Evolutionary conservation across 2,113 vertebrate genomes (phyloP).

Genomic region (Vulpes vulpes): DNA sequence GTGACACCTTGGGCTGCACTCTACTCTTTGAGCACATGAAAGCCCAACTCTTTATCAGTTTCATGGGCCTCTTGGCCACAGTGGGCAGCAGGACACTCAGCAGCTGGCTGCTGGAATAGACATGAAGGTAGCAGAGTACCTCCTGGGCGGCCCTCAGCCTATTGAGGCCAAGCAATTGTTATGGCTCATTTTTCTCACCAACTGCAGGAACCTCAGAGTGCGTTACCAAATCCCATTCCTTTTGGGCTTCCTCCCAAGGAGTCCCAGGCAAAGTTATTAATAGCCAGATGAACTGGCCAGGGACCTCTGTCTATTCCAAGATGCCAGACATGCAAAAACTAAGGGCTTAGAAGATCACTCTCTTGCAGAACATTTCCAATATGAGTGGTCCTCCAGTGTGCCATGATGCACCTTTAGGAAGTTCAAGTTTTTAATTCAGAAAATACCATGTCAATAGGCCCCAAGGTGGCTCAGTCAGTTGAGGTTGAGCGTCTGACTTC

Average conservation of each 20-base stretch:
- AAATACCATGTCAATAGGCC: not conserved
- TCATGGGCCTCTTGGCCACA: not conserved
- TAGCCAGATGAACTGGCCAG: not conserved
- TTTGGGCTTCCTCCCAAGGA: not conserved
- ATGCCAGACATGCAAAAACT: not conserved
- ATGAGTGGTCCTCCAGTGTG: not conserved
- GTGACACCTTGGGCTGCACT: not conserved
- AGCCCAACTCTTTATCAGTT: not conserved
- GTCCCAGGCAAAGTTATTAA: not conserved
- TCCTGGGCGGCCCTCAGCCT: not conserved
- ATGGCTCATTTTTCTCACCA: not conserved
- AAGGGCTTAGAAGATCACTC: not conserved
- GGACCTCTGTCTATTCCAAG: not conserved
- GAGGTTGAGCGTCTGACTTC: not conserved
- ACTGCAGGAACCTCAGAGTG: not conserved
- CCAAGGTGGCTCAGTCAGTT: no score
- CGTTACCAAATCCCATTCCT: not conserved
- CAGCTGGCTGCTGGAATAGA: not conserved
- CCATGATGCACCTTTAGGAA: not conserved
- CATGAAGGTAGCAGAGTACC: not conserved
- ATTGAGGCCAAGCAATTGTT: not conserved
- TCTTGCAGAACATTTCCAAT: not conserved
- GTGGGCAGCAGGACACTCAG: not conserved
- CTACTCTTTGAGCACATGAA: not conserved
- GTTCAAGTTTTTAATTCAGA: not conserved